Base-by-base conservation (phyloP, 2,113 vertebrate species). In the Dicrurus megarhynchus region DNA sequence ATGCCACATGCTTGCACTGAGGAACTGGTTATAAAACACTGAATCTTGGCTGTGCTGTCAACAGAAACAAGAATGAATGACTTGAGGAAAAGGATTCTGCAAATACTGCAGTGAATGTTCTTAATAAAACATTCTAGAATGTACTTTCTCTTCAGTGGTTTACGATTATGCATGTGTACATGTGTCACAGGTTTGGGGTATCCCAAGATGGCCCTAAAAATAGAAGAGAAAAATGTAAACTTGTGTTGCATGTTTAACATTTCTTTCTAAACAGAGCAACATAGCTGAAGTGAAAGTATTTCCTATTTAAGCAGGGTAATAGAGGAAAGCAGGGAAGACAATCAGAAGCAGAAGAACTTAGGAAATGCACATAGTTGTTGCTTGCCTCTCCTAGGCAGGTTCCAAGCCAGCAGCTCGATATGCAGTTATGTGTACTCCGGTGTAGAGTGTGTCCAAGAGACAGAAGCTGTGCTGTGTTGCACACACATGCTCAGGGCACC, bases 91-190 rank as follows among this genome's bases (percentile, higher is more conserved):
- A 92, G 46, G 28, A 50, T 73, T 80, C 67, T 70, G 32, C 55
- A 77, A 83, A 71, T 71, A 61, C 6, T 39, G 26, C 60, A 77
- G 3, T 57, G 50, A 52, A 74, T 76, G 26, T 33, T 76, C 53
- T 39, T 75, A 87, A 64, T 61, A 57, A 57, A 92, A 74, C 47
- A 61, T 80, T 73, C 13, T 50, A 76, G 30, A 33, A 19, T 17
- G 9, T 60, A 4, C 41, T 57, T 87, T 69, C 33, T 61, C 32
- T 46, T 61, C 22, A 59, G 15, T 24, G 8, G 30, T n/a, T 68
- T 75, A n/a, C 24, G 22, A 19, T 73, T 4, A 4, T 2, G 0
- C 3, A 3, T 6, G 1, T 42, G 18, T 27, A 7, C 19, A 3
- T 22, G 11, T 60, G 16, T 73, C 30, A 50, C 28, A 53, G 37